Evolutionary conservation across 1,140 invertebrate species (phyloP), one percentile per base, ranked within the genome.

Genomic region (Asobara japonica): DNA sequence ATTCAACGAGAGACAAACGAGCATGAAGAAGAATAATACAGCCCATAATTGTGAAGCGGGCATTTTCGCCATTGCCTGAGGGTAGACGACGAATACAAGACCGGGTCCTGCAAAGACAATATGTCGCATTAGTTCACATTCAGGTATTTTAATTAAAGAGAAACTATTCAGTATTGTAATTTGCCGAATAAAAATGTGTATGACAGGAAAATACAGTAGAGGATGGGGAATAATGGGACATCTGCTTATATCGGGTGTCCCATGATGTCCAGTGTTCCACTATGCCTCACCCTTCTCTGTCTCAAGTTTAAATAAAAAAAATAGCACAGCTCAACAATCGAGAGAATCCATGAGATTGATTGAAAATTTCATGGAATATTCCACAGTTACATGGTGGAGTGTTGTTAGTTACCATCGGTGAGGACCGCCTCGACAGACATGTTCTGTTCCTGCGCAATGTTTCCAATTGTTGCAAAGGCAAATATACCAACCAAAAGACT

Each of bases 1-100:
- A 83, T 97, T 97, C 29, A 98, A 89, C 36, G 95, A 95, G 3
- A 97, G 89, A 81, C 95, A 95, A 20, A 96, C 90, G 65, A 97
- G 89, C 94, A 96, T 96, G 77, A 95, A 93, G 89, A 97, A 97
- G 86, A 97, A 97, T 73, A 96, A 86, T 0, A 94, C 92, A 0
- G 94, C 92, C 95, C 95, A 97, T 10, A 96, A 83, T 84, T 94
- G 93, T 4, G 94, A 90, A 29, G 93, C 91, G 18, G 95, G 95
- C 93, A 97, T 95, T 87, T 95, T 95, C 41, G 94, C 92, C 82
- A 97, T 90, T 20, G 94, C 95, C 89, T 96, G 94, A 2, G 95
- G 95, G 87, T 96, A 97, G 1, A 96, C 93, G 25, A 97, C 93
- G 84, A 97, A 97, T 70, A 96, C 92, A 78, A 97, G 88, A 10